Percentiles rank a stretch among this genome's conserved stretches.
Conservation (phyloP, 1,140 invertebrate genomes). For the Leucophenga varia region DNA sequence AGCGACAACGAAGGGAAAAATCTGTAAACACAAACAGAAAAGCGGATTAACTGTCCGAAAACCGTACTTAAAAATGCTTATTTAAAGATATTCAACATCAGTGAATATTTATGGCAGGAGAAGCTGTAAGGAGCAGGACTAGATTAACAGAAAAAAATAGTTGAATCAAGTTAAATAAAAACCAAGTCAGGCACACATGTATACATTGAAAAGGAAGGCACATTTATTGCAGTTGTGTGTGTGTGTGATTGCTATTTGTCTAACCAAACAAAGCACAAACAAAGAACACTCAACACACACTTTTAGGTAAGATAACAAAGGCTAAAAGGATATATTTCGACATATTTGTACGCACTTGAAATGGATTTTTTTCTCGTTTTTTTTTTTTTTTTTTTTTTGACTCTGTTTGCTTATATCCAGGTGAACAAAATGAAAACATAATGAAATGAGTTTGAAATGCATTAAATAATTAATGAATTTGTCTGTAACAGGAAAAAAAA, state of each 20-base stretch:
- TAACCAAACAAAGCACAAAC: not conserved
- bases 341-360: not conserved
- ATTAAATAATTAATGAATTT: conserved; percentile 5
- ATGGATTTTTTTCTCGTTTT: no score
- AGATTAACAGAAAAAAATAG: not conserved
- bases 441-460: conserved; percentile 4
- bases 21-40: not conserved
- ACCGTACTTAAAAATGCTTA: not conserved
- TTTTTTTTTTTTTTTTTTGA: no score
- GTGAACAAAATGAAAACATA: not conserved
- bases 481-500: not conserved
- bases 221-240: no score
- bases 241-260: no score
- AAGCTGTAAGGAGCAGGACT: no score
- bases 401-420: no score
- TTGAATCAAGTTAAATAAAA: no score
- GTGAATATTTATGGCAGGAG: no score
- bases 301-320: not conserved
- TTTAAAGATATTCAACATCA: not conserved
- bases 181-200: no score
- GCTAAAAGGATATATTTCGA: not conserved
- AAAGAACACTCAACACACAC: not conserved
- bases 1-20: no score
- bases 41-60: conserved; percentile 2
- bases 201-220: no score